Base-by-base conservation (phyloP, 2,888 invertebrate species). In the Trissolcus brochymenae region DNA sequence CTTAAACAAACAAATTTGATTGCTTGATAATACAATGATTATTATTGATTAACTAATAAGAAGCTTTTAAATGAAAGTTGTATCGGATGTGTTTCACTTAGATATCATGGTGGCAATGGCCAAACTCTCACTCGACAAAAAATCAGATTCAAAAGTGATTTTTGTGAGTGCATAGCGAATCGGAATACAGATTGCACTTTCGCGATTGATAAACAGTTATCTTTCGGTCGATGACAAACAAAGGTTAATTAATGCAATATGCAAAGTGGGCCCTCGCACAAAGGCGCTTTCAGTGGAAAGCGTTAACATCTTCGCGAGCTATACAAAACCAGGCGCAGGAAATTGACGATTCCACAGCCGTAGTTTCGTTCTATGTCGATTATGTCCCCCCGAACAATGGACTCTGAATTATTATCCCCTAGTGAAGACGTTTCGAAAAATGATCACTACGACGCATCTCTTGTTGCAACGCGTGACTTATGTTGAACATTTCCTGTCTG, bases 181-280 rank as follows among this genome's bases (percentile, higher is more conserved):
- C 57, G 61, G 17, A 57, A 71, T 57, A 57, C 71, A 76, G 41
- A 71, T 71, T 66, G 41, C 71, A 76, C 76, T 76, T 76, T 76
- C 76, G 56, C 66, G 76, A 76, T 76, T 62, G 71, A 71, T 76
- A 76, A 71, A 53, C 66, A 49, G 76, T 76, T 76, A 76, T 76
- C 76, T 71, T 56, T 51, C 54, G 65, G 60, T 46, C 61, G 60
- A 68, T 60, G 77, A 73, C 72, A 68, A 67, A 72, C 56, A 76
- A 76, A 76, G 72, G 76, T 77, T 77, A 77, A 77, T 77, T 59
- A 77, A 77, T 77, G 68, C 68, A 73, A 49, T 60, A 77, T 77
- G 72, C 73, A 68, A 77, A 77, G 49, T n/a, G 19, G 19, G 19
- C 19, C 41, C 43, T 21, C 35, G 53, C 50, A 76, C 76, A 68